Conservation (phyloP, 2,888 invertebrate species). For the Synergus japonicus region DNA sequence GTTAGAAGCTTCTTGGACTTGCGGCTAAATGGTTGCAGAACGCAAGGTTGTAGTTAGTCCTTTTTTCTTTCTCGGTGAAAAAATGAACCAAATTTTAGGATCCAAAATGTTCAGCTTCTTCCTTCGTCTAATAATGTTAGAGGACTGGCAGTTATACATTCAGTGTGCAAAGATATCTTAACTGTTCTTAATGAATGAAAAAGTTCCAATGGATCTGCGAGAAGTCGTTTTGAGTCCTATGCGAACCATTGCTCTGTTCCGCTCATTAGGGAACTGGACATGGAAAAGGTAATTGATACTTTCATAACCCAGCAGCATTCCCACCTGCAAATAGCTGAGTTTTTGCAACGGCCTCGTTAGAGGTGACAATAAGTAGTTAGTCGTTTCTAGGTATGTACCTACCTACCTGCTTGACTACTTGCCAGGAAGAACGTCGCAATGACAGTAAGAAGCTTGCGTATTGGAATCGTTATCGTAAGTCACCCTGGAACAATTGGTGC, state of each 20-base stretch:
- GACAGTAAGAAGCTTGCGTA: constrained; percentile 42
- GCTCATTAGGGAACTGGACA: constrained; percentile 72
- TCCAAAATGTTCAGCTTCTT: background rate
- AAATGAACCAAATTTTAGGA: background rate
- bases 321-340: constrained; percentile 71
- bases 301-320: constrained; percentile 75
- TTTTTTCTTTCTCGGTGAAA: background rate
- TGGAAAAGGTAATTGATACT: constrained; percentile 75
- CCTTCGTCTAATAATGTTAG: background rate
- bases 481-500: constrained; percentile 5
- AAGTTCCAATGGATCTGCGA: constrained; percentile 53
- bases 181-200: constrained; percentile 45
- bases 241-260: constrained; percentile 60
- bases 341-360: constrained; percentile 72
- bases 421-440: constrained; percentile 45
- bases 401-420: constrained; percentile 43
- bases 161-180: constrained; percentile 18
- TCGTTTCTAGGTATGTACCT: constrained; percentile 70
- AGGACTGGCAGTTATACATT: background rate
- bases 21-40: background rate
- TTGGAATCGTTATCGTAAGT: constrained; percentile 43
- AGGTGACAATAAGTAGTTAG: constrained; percentile 76
- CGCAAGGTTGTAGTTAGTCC: background rate
- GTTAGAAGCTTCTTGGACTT: constrained; percentile 18
- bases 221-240: constrained; percentile 49